Percentiles rank a stretch among this genome's conserved stretches.
Evolutionary conservation across 1,140 invertebrate genomes (phyloP).

Genomic region (Habropoda laboriosa): DNA sequence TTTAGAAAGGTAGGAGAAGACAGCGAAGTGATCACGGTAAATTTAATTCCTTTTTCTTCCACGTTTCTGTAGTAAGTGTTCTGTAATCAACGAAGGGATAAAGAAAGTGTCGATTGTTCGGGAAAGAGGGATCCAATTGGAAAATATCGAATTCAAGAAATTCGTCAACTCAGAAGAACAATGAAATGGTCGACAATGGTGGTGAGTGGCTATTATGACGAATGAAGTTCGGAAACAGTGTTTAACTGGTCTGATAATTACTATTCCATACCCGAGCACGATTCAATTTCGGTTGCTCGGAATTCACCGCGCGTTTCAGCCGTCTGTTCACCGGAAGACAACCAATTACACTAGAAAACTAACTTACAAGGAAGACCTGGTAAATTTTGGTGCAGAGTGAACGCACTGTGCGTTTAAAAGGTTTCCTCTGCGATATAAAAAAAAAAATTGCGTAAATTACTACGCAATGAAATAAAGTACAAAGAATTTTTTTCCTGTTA

Average conservation of each 20-base stretch:
- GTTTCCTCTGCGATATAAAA: background rate
- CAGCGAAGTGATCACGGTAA: no score
- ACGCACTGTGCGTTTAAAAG: background rate
- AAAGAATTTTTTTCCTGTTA: no score
- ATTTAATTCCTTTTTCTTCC: no score
- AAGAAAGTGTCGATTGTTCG: no score
- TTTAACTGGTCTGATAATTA: constrained; percentile 1
- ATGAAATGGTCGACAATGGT: background rate
- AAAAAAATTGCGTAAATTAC: no score
- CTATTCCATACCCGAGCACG: constrained; percentile 7
- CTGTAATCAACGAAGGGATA: no score
- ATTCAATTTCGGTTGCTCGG: constrained; percentile 10
- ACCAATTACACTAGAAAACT: background rate
- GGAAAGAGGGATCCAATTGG: no score
- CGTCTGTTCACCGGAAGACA: background rate
- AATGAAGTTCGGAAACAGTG: background rate
- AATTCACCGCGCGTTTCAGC: background rate
- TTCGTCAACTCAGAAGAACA: background rate
- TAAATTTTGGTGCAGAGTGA: background rate
- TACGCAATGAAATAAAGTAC: no score
- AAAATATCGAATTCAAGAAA: no score
- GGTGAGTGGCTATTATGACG: background rate
- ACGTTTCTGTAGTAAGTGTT: no score
- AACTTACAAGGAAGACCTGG: background rate
- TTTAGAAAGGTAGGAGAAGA: no score